Percentiles rank a stretch among this genome's conserved stretches.
Conservation (phyloP, 1,140 invertebrate genomes). For the Drosophila tani region DNA sequence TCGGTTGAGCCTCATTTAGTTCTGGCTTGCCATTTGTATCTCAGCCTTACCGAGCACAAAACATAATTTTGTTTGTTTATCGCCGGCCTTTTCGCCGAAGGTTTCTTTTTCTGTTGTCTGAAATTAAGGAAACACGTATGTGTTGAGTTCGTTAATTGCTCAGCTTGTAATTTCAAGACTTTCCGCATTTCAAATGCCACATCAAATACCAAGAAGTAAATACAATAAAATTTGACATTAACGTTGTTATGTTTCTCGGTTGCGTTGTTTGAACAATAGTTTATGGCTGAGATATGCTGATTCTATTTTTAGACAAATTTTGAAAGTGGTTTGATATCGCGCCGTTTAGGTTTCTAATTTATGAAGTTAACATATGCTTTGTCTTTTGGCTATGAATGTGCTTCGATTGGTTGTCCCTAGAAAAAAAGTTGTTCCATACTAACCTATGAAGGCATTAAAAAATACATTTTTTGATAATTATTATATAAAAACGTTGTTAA, state of each 20-base stretch:
- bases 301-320: slow-evolving; percentile 21
- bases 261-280: slow-evolving; percentile 27
- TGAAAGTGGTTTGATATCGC: slow-evolving; percentile 23
- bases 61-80: slow-evolving; percentile 45
- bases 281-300: slow-evolving; percentile 23
- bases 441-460: no score
- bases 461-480: not conserved
- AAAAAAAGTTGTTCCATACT: no score
- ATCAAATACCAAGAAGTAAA: slow-evolving; percentile 23
- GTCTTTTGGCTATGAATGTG: not conserved
- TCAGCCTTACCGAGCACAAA: slow-evolving; percentile 23
- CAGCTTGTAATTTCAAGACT: slow-evolving; percentile 60
- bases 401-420: not conserved
- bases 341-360: slow-evolving; percentile 13
- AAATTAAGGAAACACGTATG: slow-evolving; percentile 47
- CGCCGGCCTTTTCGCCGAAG: slow-evolving; percentile 33
- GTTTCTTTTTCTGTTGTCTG: slow-evolving; percentile 38
- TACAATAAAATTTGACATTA: slow-evolving; percentile 34
- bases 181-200: slow-evolving; percentile 45
- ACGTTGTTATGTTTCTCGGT: slow-evolving; percentile 22
- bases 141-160: slow-evolving; percentile 63
- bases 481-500: not conserved
- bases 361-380: slow-evolving; percentile 4
- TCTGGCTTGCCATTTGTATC: slow-evolving; percentile 46
- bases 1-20: slow-evolving; percentile 62